A percentile compares a stretch with the other conserved stretches of the same genome.
Evolutionary conservation across 2,113 vertebrate genomes (phyloP).

Genomic region (Scopus umbretta): DNA sequence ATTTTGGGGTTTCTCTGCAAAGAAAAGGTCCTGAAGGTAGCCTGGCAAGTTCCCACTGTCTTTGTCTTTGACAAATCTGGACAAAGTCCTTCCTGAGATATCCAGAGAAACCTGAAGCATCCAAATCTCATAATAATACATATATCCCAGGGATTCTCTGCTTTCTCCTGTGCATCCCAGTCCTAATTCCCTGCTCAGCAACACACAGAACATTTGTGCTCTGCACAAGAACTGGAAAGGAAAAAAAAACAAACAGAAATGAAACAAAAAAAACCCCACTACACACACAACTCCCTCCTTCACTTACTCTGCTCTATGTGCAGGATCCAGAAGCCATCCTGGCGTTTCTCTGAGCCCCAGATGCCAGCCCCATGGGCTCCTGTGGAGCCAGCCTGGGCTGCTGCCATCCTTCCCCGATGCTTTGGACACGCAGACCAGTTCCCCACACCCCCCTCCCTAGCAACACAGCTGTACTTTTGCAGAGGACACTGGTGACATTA

Average conservation of each 20-base stretch:
- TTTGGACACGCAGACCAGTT: not conserved
- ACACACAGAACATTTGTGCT: not conserved
- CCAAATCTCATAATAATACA: not conserved
- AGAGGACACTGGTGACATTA: not conserved
- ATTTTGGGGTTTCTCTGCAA: not conserved
- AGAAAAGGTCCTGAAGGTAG: not conserved
- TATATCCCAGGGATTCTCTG: not conserved
- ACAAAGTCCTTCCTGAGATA: not conserved
- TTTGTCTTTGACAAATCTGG: not conserved
- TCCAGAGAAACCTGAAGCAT: not conserved
- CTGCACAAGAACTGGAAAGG: not conserved
- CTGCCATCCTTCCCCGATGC: fast-evolving
- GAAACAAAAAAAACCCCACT: not conserved
- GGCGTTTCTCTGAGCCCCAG: too few relatives aligned
- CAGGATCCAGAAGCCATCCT: not conserved
- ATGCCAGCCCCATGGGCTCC: not conserved
- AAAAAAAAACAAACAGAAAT: not conserved
- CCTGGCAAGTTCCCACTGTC: not conserved
- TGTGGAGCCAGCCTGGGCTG: not conserved
- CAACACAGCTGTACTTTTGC: not conserved
- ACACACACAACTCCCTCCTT: not conserved
- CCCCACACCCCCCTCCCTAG: not conserved
- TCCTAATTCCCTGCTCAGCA: not conserved
- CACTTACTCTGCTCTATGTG: not conserved
- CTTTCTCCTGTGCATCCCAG: not conserved